Conservation (phyloP, 2,797 vertebrate genomes). For the Tapirus indicus region DNA sequence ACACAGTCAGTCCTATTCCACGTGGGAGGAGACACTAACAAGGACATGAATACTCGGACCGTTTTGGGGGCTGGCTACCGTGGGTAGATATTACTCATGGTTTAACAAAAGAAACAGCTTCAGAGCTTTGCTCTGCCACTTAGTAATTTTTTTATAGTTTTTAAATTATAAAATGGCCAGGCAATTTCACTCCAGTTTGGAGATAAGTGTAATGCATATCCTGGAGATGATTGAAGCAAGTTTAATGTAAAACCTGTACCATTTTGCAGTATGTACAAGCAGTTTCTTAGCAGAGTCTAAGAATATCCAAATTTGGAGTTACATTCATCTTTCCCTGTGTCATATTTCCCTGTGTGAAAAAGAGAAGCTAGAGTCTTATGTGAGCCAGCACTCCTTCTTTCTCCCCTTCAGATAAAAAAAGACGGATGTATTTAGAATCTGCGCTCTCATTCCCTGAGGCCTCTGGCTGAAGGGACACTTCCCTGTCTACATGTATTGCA, state of each 20-base stretch:
- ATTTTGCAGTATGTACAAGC: neutral
- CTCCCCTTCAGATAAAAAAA: neutral
- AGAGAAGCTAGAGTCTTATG: neutral
- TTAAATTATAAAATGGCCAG: neutral
- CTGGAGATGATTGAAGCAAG: neutral
- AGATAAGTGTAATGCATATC: neutral
- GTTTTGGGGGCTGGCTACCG: neutral
- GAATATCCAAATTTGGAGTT: neutral
- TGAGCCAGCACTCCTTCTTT: neutral
- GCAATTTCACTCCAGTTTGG: neutral
- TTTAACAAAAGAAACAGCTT: neutral
- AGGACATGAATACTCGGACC: neutral
- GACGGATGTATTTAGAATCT: neutral
- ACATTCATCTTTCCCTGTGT: neutral
- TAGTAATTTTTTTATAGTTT: neutral
- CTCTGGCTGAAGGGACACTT: neutral
- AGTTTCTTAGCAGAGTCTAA: neutral
- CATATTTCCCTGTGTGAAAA: neutral
- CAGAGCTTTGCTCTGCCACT: neutral
- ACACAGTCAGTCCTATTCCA: neutral
- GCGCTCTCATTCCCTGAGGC: neutral
- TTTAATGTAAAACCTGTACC: neutral
- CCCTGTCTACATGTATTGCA: fast-evolving
- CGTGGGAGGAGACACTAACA: neutral
- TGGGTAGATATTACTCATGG: neutral